Percentiles rank a stretch among this genome's conserved stretches.
Conservation (phyloP, 2,797 vertebrate species). For the Myoxocephalus aenaeus region DNA sequence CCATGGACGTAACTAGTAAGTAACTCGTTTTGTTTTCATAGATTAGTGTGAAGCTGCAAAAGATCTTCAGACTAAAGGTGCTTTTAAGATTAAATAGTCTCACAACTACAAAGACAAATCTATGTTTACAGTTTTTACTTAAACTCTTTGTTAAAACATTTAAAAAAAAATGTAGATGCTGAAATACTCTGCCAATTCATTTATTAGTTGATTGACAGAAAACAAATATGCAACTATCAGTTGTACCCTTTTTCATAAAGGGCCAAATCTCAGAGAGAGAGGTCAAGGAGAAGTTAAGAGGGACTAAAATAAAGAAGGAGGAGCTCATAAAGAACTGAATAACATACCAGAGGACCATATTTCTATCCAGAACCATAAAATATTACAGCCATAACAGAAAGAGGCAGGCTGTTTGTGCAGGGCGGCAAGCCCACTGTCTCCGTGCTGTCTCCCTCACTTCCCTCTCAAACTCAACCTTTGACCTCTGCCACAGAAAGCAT, state of each 20-base stretch:
- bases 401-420: constrained; percentile 65
- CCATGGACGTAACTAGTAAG: too few relatives aligned
- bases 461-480: constrained; percentile 66
- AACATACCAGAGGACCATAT: neutral
- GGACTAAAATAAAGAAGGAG: neutral
- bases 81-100: neutral
- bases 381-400: constrained; percentile 39
- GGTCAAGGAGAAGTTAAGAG: neutral
- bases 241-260: neutral
- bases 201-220: neutral
- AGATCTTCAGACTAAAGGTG: neutral
- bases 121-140: neutral
- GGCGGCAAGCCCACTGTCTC: constrained; percentile 74
- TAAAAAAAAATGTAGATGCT: too few relatives aligned
- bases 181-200: neutral
- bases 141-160: neutral
- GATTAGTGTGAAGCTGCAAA: neutral
- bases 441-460: constrained; percentile 69
- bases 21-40: neutral
- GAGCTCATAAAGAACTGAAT: neutral
- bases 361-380: constrained; percentile 35
- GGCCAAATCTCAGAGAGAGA: neutral
- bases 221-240: neutral
- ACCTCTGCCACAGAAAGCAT: constrained; percentile 66
- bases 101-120: neutral